Evolutionary conservation across 2,888 invertebrate genomes (phyloP).

Genomic region (Andrena bicolor): DNA sequence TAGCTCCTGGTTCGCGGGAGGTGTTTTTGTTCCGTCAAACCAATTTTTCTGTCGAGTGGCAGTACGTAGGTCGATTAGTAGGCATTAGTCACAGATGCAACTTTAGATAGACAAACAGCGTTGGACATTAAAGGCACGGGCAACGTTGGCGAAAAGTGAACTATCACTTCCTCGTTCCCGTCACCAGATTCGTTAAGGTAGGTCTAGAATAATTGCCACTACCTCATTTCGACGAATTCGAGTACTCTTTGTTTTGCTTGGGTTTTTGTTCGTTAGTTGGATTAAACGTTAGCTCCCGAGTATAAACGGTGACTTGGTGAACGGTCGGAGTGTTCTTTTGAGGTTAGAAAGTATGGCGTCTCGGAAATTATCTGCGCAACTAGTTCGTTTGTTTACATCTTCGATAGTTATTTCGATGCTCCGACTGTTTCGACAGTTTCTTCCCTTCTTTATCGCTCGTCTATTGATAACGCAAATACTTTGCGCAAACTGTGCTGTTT

Average conservation of each 20-base stretch:
- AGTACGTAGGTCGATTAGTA: neutral
- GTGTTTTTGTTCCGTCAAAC: conserved; percentile 30
- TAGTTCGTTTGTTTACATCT: neutral
- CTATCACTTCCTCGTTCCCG: neutral
- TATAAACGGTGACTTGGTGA: neutral
- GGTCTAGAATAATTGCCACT: neutral
- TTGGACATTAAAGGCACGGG: neutral
- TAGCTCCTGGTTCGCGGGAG: neutral
- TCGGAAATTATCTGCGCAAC: neutral
- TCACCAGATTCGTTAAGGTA: conserved; percentile 23
- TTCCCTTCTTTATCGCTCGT: neutral
- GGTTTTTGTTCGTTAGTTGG: neutral
- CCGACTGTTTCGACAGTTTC: neutral
- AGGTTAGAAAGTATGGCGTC: conserved; percentile 51
- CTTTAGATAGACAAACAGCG: neutral
- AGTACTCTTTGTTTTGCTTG: neutral
- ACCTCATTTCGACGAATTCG: neutral
- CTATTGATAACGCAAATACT: neutral
- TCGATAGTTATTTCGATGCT: neutral
- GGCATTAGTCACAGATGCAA: neutral
- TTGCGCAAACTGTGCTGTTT: neutral
- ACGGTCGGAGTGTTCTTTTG: neutral
- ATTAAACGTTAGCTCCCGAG: fast-evolving
- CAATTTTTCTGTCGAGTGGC: conserved; percentile 10
- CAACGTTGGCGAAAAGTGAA: neutral